Conservation (phyloP, 2,113 vertebrate species). For the Pituophis catenifer region DNA sequence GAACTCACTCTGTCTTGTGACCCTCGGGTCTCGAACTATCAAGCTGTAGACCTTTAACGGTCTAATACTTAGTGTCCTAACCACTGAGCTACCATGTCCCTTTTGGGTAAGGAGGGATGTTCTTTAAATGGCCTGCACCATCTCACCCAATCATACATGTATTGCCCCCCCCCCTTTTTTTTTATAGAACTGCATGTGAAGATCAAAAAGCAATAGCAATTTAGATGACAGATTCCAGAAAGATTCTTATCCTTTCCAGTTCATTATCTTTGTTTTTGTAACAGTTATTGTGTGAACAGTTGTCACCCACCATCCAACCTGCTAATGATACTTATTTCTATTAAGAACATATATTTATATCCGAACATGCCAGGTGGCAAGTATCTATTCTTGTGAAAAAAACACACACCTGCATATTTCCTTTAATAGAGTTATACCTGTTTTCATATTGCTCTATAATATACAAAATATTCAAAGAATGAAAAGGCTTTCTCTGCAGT, state of each 20-base stretch:
- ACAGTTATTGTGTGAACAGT: neutral
- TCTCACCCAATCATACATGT: neutral
- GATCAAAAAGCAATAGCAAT: neutral
- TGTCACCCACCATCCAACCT: neutral
- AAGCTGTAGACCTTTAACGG: neutral
- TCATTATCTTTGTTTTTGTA: neutral
- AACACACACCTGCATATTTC: constrained; percentile 53
- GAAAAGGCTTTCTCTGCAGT: neutral
- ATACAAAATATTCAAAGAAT: constrained; percentile 38
- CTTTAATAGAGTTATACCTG: constrained; percentile 53
- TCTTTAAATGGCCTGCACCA: neutral
- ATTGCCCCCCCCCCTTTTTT: neutral
- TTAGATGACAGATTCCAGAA: neutral
- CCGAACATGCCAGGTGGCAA: constrained; percentile 60
- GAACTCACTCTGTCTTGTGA: neutral
- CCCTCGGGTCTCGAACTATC: neutral
- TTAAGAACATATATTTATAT: constrained; percentile 35
- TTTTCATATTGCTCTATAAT: constrained; percentile 40
- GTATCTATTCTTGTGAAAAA: constrained; percentile 47
- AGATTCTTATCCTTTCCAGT: neutral
- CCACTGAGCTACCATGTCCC: neutral
- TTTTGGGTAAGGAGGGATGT: neutral
- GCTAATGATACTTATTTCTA: neutral
- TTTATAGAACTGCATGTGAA: neutral
- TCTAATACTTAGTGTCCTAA: neutral